Base-by-base conservation (phyloP, 2,797 vertebrate genomes). In the Enteromius radiatus region DNA sequence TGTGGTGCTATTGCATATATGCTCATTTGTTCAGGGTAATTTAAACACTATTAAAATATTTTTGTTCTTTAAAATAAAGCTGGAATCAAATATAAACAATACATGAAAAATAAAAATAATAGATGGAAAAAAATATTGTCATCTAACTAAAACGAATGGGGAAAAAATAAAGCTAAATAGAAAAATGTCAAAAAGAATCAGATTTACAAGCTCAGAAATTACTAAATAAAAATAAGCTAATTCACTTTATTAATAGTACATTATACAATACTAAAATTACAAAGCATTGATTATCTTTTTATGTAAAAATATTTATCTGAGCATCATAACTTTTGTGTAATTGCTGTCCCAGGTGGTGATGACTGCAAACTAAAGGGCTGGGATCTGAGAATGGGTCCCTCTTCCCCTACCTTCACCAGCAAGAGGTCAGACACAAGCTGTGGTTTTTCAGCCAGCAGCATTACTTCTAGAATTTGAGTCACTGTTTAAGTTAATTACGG, bases 361-460 rank as follows among this genome's bases (percentile, higher is more conserved):
- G 98, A 99, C 85, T 95, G 94, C 84, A 95, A 96, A 87, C 92
- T 99, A 1, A 97, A 94, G 88, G 97, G 96, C 87, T 99, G 98
- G 98, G 98, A 99, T 91, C 95, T 94, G 74, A 92, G 98, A 83
- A 87, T 89, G 7, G 89, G 84, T 0, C 89, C 92, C 0, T 91
- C 93, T 38, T 78, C 73, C 1, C 93, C 96, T 0, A 85, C 94
- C 38, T 97, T 98, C 86, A 96, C 89, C 89, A 97, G 96, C 87
- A 95, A 93, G 91, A 93, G 94, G 97, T 95, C 67, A 88, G 36
- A 73, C 0, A 0, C 0, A 9, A 10, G 26, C 5, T n/a, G 17
- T 15, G 43, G 45, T 7, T 43, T 52, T 67, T 69, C 23, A 43
- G 56, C 76, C 78, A 3, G 87, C 97, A 97, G 84, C 97, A 98